phyloP scores from a whole-genome alignment of 2,797 vertebrate species.

The Dicrostonyx torquatus region DNA sequence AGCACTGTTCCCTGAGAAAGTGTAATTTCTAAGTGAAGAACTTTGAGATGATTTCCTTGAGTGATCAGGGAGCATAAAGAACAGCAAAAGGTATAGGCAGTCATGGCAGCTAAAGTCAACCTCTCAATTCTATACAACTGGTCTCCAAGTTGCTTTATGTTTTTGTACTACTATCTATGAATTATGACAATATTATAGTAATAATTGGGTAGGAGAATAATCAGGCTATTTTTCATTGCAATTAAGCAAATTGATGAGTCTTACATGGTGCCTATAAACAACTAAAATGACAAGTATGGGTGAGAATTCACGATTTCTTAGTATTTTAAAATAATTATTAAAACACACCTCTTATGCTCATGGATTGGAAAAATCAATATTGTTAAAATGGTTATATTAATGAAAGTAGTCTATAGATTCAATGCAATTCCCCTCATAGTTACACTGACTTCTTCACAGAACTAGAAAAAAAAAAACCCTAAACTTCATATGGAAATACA shows the following conservation, averaged over 20 bases:
- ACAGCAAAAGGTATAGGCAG: background rate
- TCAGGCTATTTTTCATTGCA: background rate
- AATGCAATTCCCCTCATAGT: background rate
- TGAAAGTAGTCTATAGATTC: background rate
- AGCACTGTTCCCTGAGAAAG: background rate
- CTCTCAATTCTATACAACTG: slow-evolving; percentile 6
- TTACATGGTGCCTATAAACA: background rate
- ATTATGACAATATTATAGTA: background rate
- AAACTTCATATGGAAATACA: background rate
- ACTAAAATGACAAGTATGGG: background rate
- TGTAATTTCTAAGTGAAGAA: slow-evolving; percentile 45
- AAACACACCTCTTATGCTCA: background rate
- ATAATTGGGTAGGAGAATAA: background rate
- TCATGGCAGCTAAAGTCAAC: background rate
- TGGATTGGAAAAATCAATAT: background rate
- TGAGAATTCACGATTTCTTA: background rate
- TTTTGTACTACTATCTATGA: background rate
- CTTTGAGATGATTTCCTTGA: slow-evolving; percentile 39
- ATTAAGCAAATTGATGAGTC: background rate
- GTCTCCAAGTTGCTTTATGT: background rate
- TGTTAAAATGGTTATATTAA: background rate
- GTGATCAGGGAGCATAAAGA: background rate
- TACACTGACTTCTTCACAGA: background rate
- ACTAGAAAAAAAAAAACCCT: background rate
- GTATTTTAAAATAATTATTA: slow-evolving; percentile 38